A percentile compares a stretch with the other conserved stretches of the same genome.
These are phyloP conservation scores for Sardinella longiceps DNA, from an alignment of 2,797 vertebrate genomes.

Conservation along the genomic window DNA sequence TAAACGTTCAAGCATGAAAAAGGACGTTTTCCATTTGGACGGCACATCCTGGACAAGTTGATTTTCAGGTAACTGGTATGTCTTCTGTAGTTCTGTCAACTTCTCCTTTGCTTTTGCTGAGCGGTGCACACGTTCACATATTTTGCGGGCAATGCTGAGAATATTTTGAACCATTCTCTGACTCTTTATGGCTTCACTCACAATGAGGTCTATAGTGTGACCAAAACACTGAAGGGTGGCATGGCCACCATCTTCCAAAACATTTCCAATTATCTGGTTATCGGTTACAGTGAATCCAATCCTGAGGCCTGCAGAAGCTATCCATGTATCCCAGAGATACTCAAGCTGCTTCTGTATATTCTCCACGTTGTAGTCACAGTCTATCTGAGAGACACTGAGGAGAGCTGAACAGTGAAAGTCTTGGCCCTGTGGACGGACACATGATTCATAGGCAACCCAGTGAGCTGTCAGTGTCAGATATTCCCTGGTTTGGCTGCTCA, in stretches of 20 bases:
- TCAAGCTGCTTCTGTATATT: conserved; percentile 94
- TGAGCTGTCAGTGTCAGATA: conserved; percentile 95
- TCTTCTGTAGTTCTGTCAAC: conserved; percentile 85
- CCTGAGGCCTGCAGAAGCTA: conserved; percentile 89
- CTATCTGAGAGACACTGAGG: conserved; percentile 89
- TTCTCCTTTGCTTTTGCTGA: conserved; percentile 90
- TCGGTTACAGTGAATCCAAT: conserved; percentile 94
- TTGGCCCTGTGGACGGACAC: conserved; percentile 85
- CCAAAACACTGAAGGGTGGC: conserved; percentile 92
- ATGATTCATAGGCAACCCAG: conserved; percentile 92
- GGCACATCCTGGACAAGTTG: conserved; percentile 92
- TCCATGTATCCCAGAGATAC: conserved; percentile 96
- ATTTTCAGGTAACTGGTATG: conserved; percentile 88
- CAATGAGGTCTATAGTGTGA: conserved; percentile 90
- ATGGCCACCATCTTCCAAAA: conserved; percentile 86
- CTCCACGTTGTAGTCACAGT: conserved; percentile 88
- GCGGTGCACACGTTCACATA: conserved; percentile 92
- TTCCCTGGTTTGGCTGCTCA: conserved; percentile 93
- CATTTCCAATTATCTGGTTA: conserved; percentile 83
- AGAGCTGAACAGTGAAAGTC: conserved; percentile 95
- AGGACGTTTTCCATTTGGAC: conserved; percentile 92
- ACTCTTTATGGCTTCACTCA: conserved; percentile 97
- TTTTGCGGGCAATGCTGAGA: conserved; percentile 91
- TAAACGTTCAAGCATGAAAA: conserved; percentile 94
- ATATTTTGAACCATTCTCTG: conserved; percentile 97